phyloP scores from a whole-genome alignment of 2,888 invertebrate species.

The Epistrophe eligans region DNA sequence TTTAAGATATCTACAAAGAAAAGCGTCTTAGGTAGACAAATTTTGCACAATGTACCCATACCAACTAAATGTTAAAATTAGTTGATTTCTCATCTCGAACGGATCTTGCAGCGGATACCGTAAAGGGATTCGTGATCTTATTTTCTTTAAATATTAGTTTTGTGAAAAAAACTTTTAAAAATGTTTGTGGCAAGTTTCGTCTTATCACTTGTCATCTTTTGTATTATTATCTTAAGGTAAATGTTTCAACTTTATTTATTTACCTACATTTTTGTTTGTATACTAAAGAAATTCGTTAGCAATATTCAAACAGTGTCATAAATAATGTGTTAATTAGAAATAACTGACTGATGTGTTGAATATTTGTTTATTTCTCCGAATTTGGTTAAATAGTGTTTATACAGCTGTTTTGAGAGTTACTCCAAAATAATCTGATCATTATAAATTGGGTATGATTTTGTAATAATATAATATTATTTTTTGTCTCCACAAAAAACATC shows the following conservation, averaged over 20 bases:
- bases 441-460: neutral
- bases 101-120: neutral
- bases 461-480: neutral
- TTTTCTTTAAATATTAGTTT: neutral
- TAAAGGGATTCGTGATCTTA: neutral
- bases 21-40: neutral
- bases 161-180: neutral
- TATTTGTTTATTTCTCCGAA: conserved; percentile 29
- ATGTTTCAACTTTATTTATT: conserved; percentile 13
- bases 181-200: neutral
- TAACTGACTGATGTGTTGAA: conserved; percentile 32
- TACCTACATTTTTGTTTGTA: neutral
- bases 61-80: neutral
- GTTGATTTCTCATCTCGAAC: neutral
- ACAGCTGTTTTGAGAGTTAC: conserved; percentile 1
- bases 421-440: conserved; percentile 1
- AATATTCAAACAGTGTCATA: conserved; percentile 13
- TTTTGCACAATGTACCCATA: neutral
- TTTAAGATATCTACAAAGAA: neutral
- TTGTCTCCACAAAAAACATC: no score
- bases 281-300: neutral
- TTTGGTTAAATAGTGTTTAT: conserved; percentile 30
- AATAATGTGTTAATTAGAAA: conserved; percentile 62
- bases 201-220: conserved; percentile 30
- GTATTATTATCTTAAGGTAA: conserved; percentile 53